Percentiles rank a stretch among this genome's conserved stretches.
Evolutionary conservation across 2,797 vertebrate genomes (phyloP).

Genomic region (Pteronotus mesoamericanus): DNA sequence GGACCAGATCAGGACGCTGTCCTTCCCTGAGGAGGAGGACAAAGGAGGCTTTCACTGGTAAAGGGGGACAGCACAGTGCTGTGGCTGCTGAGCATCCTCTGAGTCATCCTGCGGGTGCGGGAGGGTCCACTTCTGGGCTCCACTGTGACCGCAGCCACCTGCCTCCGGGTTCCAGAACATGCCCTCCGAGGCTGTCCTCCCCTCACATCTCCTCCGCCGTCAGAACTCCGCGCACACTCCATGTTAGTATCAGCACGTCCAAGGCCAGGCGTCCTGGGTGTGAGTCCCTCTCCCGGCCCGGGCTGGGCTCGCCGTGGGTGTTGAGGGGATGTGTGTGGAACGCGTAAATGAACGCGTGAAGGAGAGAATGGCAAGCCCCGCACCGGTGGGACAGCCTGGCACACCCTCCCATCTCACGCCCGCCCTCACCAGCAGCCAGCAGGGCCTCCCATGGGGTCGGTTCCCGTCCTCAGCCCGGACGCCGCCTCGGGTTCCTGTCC

Average conservation of each 20-base stretch:
- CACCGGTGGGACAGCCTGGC: accelerated
- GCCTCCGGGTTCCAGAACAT: accelerated
- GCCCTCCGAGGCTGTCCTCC: neutral
- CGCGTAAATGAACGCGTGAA: neutral
- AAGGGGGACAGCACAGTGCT: neutral
- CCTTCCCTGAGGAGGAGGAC: neutral
- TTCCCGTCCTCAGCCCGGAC: accelerated
- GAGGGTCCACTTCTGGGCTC: neutral
- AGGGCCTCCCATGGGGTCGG: accelerated
- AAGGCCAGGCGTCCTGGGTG: accelerated
- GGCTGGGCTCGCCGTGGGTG: neutral
- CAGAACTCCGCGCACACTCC: neutral
- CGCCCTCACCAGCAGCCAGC: neutral
- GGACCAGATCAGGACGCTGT: accelerated
- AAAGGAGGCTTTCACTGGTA: neutral
- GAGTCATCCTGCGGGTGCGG: neutral
- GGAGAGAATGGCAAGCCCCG: neutral
- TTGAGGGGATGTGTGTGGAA: accelerated
- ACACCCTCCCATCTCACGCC: neutral
- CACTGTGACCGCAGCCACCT: neutral
- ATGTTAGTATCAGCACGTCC: accelerated
- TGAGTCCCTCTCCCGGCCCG: neutral
- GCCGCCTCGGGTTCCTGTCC: accelerated
- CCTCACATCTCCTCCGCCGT: accelerated
- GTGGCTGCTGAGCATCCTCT: accelerated